Base-by-base conservation (phyloP, 2,797 vertebrate genomes). In the Sebastes nivosus region DNA sequence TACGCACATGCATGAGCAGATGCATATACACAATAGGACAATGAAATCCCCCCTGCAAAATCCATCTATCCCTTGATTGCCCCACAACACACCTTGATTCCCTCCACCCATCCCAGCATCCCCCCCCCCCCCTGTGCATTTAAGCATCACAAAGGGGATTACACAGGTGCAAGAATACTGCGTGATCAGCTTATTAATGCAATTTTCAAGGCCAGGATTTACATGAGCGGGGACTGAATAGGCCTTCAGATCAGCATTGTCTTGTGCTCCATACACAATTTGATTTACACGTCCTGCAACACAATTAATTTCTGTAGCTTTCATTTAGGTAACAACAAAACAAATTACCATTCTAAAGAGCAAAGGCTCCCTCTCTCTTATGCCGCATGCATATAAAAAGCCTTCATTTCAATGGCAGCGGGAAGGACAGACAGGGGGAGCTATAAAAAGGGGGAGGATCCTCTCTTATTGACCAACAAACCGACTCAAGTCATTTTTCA, bases 81-180 rank as follows among this genome's bases (percentile, higher is more conserved):
- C 77, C 77, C 77, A 83, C 83, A 82, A 85, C 92, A 91, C 89
- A 94, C 90, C 92, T 93, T 92, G 89, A 90, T 81, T 84, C 87
- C 77, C 80, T 79, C 71, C 87, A 75, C 76, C 72, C 74, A 59
- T 77, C 74, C 76, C 81, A 42, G 72, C 81, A 67, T 46, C 78
- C 77, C 67, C 79, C 78, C 75, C 29, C 81, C 82, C 86, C 29
- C 64, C 84, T 75, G 86, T 85, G 87, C 75, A 16, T 92, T 84
- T 89, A 87, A 86, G 85, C 89, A 89, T 81, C 91, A 94, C 92
- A 94, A 93, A 93, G 79, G 81, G 89, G 91, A 93, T 93, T 90
- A 94, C 87, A 92, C 93, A 95, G 92, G 93, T 94, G 92, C 91
- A 93, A 77, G 90, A 92, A 91, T 78, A 88, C 81, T 77, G 85